Evolutionary conservation across 2,888 invertebrate species (phyloP), one percentile per base, ranked within the genome.

Genomic region (Drosophila recens): DNA sequence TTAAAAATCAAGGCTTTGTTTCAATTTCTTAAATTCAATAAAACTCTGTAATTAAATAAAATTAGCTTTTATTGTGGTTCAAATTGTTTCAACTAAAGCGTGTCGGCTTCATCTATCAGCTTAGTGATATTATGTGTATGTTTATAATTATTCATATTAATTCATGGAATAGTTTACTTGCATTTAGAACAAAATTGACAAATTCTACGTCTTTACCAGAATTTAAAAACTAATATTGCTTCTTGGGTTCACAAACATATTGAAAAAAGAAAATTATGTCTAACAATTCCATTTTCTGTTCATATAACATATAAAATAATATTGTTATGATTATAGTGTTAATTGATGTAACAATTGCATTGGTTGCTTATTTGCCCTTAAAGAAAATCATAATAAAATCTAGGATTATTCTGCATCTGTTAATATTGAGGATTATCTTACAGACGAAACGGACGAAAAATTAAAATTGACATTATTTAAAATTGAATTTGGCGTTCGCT

Each of bases 191-290:
- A 58, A 80, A 89, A 89, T 89, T 89, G 89, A 89, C 87, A 73
- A 79, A 72, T 79, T 66, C 73, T 59, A 82, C 70, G 67, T 66
- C 53, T 43, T 73, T 51, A 49, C 34, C 51, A 54, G 56, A 59
- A 56, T 45, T 88, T 84, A 80, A 67, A 42, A 88, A 88, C 84
- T 84, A 84, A 86, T 84, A 84, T 84, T 84, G 84, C 84, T 84
- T 68, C 48, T 77, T 52, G 52, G 48, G 33, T 61, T 75, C 48
- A 78, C 68, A 75, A 58, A 52, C 4, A 13, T 20, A 65, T 9
- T 17, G 13, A 13, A 4, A 15, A 0, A 4, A 6, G n/a, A 45
- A 64, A 59, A 15, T 53, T 15, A 43, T 58, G 33, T 58, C 38
- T 66, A 67, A 75, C 72, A 75, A 77, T 75, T 77, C 67, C 75